Evolutionary conservation across 2,888 invertebrate genomes (phyloP).

Genomic region (Caenorhabditis sp.): DNA sequence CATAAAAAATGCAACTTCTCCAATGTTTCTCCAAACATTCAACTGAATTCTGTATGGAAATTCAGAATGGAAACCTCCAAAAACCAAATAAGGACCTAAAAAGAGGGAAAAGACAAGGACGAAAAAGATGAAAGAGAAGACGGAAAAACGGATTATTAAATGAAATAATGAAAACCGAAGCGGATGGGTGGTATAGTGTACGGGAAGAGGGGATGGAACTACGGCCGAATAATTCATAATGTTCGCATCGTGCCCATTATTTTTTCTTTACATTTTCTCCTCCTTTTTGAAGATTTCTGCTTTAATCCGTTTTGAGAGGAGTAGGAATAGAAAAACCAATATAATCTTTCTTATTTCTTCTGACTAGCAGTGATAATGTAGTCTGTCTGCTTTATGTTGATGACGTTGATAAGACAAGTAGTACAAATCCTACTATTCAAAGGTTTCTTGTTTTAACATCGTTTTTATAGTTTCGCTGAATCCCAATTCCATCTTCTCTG

Average conservation of each 20-base stretch:
- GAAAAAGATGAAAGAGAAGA: not conserved
- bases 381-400: not conserved
- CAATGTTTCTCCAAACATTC: too few species aligned
- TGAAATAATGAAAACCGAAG: conserved; percentile 10
- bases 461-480: too few species aligned
- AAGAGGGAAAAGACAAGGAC: not conserved
- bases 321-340: too few species aligned
- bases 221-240: conserved; percentile 50
- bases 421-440: too few species aligned
- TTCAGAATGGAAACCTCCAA: too few species aligned
- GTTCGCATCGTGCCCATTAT: conserved; percentile 40
- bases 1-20: too few species aligned
- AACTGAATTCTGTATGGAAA: too few species aligned
- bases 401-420: not conserved
- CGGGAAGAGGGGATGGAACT: conserved; percentile 1
- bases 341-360: too few species aligned
- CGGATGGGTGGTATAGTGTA: not conserved
- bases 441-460: too few species aligned
- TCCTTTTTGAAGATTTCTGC: too few species aligned
- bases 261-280: conserved; percentile 1
- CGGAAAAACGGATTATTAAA: conserved; percentile 8
- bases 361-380: not conserved
- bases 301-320: too few species aligned
- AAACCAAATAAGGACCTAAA: not conserved
- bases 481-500: too few species aligned